phyloP scores from a whole-genome alignment of 2,113 vertebrate species.

The Halichoerus grypus region DNA sequence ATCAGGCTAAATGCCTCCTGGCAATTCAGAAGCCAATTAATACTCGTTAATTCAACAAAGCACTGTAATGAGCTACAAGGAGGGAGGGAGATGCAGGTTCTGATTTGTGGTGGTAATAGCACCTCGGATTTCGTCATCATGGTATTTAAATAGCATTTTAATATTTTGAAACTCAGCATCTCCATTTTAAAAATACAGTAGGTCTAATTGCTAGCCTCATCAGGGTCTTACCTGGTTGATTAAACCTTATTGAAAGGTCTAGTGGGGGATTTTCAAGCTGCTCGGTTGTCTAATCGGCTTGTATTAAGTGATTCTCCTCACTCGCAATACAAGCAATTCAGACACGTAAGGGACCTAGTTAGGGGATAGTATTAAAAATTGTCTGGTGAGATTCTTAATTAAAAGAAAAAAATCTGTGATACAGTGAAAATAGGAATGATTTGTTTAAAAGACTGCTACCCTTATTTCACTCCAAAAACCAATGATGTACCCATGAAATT shows the following conservation, averaged over 20 bases:
- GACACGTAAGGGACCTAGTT: slow-evolving; percentile 73
- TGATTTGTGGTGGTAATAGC: not conserved
- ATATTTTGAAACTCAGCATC: slow-evolving; percentile 73
- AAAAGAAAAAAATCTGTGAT: slow-evolving; percentile 69
- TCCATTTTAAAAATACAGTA: slow-evolving; percentile 68
- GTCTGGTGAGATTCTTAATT: slow-evolving; percentile 79
- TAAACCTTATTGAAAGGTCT: slow-evolving; percentile 75
- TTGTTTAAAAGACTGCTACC: slow-evolving; percentile 35
- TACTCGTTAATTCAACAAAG: slow-evolving; percentile 37
- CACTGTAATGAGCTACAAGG: not conserved
- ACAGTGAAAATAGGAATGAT: slow-evolving; percentile 51
- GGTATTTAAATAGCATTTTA: slow-evolving; percentile 48
- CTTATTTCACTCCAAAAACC: slow-evolving; percentile 18
- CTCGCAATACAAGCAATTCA: slow-evolving; percentile 56
- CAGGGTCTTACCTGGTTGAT: slow-evolving; percentile 77
- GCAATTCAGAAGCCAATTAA: slow-evolving; percentile 28
- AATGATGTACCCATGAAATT: not conserved
- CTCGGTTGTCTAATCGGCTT: slow-evolving; percentile 77
- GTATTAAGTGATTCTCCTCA: slow-evolving; percentile 72
- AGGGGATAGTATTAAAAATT: slow-evolving; percentile 64
- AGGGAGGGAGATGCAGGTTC: not conserved
- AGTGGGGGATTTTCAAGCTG: slow-evolving; percentile 67
- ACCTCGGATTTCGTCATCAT: slow-evolving; percentile 34
- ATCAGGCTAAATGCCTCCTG: slow-evolving; percentile 6
- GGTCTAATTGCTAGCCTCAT: slow-evolving; percentile 74